Conservation (phyloP, 2,888 invertebrate genomes). For the Rhamphomyia laevipes region DNA sequence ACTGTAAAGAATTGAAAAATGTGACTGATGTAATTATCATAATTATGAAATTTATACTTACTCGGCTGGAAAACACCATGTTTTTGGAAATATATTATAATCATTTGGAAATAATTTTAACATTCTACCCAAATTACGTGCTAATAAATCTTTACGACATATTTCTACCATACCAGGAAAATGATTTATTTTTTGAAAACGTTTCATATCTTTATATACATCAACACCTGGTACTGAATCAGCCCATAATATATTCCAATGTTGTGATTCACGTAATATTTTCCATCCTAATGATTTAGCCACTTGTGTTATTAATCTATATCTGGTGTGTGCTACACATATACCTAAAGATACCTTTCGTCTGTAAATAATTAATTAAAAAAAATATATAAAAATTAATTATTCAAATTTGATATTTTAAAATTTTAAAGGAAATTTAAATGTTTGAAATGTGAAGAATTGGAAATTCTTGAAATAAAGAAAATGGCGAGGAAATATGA, state of each 20-base stretch:
- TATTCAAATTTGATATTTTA: too few species aligned
- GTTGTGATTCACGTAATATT: slow-evolving; percentile 59
- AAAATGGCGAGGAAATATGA: too few species aligned
- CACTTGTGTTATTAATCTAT: slow-evolving; percentile 28
- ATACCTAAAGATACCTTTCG: slow-evolving; percentile 18
- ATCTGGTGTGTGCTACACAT: slow-evolving; percentile 29
- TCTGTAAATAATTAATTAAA: too few species aligned
- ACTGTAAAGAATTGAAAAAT: slow-evolving; percentile 25
- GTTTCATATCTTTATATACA: slow-evolving; percentile 80
- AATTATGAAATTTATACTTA: slow-evolving; percentile 37
- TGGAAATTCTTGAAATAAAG: too few species aligned
- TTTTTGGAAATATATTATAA: slow-evolving; percentile 85
- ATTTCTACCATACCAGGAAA: slow-evolving; percentile 86
- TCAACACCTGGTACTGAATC: slow-evolving; percentile 79
- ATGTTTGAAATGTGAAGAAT: too few species aligned
- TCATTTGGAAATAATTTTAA: slow-evolving; percentile 76
- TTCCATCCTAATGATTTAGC: slow-evolving; percentile 31
- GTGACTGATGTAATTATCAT: too few species aligned
- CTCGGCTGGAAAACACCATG: slow-evolving; percentile 90
- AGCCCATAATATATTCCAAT: slow-evolving; percentile 84
- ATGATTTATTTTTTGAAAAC: slow-evolving; percentile 86
- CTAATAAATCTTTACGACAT: slow-evolving; percentile 78
- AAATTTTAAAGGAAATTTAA: too few species aligned
- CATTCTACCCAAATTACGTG: slow-evolving; percentile 84
- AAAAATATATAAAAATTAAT: too few species aligned